phyloP scores from a whole-genome alignment of 1,140 invertebrate genomes.

The Xylocopa sonorina region DNA sequence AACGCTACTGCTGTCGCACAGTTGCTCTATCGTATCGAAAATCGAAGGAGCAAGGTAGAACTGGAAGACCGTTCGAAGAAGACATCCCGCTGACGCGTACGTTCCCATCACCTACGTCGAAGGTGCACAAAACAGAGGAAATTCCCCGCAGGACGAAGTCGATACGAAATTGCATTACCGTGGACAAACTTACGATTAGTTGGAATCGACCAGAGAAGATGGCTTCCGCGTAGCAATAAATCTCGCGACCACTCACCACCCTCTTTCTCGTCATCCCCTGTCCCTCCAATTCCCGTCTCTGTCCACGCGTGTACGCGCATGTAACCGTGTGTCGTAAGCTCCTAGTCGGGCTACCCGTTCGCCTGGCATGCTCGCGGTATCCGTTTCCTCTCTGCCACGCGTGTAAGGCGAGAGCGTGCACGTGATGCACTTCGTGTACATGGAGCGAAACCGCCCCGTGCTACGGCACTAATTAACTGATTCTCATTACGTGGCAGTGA shows the following conservation, averaged over 20 bases:
- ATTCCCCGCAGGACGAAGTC: too few relatives aligned
- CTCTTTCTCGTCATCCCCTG: not conserved
- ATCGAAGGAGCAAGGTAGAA: too few relatives aligned
- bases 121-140: too few relatives aligned
- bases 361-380: conserved; percentile 35
- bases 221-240: conserved; percentile 5
- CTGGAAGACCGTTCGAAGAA: too few relatives aligned
- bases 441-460: conserved; percentile 60
- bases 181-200: too few relatives aligned
- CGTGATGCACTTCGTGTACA: conserved; percentile 53
- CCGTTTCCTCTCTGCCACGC: conserved; percentile 25
- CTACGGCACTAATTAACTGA: conserved; percentile 77
- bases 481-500: conserved; percentile 78
- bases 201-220: too few relatives aligned
- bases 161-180: too few relatives aligned
- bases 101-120: too few relatives aligned
- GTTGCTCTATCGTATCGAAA: too few relatives aligned
- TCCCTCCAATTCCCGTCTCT: not conserved
- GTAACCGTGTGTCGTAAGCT: conserved; percentile 12
- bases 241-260: conserved; percentile 1
- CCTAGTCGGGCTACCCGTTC: conserved; percentile 37
- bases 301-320: not conserved
- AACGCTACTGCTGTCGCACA: too few relatives aligned
- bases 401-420: conserved; percentile 53
- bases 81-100: too few relatives aligned